These are phyloP conservation scores for Melinopterus prodromus DNA, from an alignment of 2,888 invertebrate species.

Conservation along the genomic window DNA sequence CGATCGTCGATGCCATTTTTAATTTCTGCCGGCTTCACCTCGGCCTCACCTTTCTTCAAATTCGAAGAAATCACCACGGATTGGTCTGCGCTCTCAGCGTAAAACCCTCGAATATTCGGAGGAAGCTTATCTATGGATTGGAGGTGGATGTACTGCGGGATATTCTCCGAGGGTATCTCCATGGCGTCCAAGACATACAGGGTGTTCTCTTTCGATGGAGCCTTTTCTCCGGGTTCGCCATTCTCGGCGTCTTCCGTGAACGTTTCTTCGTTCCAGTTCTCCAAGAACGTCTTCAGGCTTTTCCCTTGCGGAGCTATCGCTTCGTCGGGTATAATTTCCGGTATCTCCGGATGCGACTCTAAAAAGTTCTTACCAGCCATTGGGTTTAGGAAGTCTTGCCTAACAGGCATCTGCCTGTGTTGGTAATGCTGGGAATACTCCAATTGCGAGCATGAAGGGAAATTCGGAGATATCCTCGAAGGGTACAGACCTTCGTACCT, in stretches of 20 bases:
- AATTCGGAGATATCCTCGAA: constrained; percentile 51
- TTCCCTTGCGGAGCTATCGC: constrained; percentile 45
- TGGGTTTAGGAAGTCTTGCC: constrained; percentile 37
- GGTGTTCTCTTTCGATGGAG: constrained; percentile 25
- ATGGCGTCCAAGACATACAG: constrained; percentile 47
- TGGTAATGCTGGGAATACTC: constrained; percentile 50
- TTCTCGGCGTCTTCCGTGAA: constrained; percentile 45
- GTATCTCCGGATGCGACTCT: constrained; percentile 39
- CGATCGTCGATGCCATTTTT: constrained; percentile 20
- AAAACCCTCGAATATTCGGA: constrained; percentile 31
- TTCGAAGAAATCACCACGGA: constrained; percentile 26
- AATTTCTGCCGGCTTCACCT: constrained; percentile 4
- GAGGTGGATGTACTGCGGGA: constrained; percentile 47
- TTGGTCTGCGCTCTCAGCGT: constrained; percentile 25
- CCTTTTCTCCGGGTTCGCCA: constrained; percentile 26
- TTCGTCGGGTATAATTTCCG: constrained; percentile 47
- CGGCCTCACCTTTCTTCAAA: constrained; percentile 7
- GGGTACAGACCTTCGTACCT: constrained; percentile 42
- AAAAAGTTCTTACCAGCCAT: constrained; percentile 37
- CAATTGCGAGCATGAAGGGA: constrained; percentile 44
- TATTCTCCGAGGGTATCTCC: constrained; percentile 47
- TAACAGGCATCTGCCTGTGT: constrained; percentile 42
- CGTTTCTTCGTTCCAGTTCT: constrained; percentile 58
- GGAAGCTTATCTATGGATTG: constrained; percentile 46
- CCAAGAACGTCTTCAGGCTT: constrained; percentile 55